These are phyloP conservation scores for Palythoa grandis DNA, from an alignment of 92 coral and sea anemone species.

Conservation along the genomic window DNA sequence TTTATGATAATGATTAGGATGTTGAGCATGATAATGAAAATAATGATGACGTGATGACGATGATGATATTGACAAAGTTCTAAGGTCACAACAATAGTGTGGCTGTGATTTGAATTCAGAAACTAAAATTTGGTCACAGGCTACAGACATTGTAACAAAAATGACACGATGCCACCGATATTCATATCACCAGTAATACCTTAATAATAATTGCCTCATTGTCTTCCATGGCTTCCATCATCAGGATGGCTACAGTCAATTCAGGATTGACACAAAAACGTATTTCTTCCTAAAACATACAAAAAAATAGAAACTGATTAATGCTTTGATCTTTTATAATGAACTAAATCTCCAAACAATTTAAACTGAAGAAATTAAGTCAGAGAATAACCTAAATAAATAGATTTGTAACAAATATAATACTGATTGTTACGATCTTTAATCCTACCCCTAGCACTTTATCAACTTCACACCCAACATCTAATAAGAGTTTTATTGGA, in stretches of 20 bases:
- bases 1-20: background rate
- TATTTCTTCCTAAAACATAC: slow-evolving; percentile 61
- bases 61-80: background rate
- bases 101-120: background rate
- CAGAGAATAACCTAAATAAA: background rate
- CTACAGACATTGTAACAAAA: no score
- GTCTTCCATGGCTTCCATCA: slow-evolving; percentile 68
- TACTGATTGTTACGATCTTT: no score
- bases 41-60: background rate
- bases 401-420: no score
- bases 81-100: background rate
- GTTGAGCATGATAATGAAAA: background rate
- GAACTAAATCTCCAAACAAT: background rate
- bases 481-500: background rate
- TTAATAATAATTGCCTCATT: slow-evolving; percentile 75
- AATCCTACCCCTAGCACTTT: no score
- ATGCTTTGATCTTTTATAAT: background rate
- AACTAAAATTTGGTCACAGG: background rate
- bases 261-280: slow-evolving; percentile 69
- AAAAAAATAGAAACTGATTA: background rate
- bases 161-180: background rate
- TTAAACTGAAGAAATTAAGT: no score
- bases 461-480: background rate
- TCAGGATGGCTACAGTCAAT: slow-evolving; percentile 63
- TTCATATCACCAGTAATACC: slow-evolving; percentile 36